phyloP scores from a whole-genome alignment of 2,888 invertebrate species.

The Synergus umbraculus region DNA sequence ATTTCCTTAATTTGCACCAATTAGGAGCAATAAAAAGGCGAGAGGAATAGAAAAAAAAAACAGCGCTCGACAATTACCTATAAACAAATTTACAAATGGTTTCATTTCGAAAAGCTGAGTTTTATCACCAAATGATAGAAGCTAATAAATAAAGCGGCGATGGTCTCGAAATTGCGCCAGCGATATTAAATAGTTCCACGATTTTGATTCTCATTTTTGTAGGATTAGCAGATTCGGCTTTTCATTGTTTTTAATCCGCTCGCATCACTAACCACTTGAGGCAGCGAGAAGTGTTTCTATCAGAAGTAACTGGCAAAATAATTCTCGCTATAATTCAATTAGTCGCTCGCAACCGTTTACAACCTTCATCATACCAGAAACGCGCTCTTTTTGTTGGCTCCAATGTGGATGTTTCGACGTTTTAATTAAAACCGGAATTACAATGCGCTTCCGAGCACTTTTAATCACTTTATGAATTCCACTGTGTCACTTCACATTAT shows the following conservation, averaged over 20 bases:
- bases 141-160: background rate
- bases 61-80: background rate
- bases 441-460: slow-evolving; percentile 8
- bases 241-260: slow-evolving; percentile 28
- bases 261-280: background rate
- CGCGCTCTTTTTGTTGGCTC: slow-evolving; percentile 8
- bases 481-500: background rate
- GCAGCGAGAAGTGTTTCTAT: background rate
- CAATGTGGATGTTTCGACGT: slow-evolving; percentile 28
- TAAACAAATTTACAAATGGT: background rate
- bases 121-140: background rate
- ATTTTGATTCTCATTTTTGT: background rate
- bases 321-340: slow-evolving; percentile 32
- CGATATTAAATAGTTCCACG: slow-evolving; percentile 20
- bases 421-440: slow-evolving; percentile 36
- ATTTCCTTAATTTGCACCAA: slow-evolving; percentile 32
- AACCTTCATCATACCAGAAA: slow-evolving; percentile 7
- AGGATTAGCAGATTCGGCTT: background rate
- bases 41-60: background rate
- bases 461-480: slow-evolving; percentile 37
- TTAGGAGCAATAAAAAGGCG: slow-evolving; percentile 16
- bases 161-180: background rate
- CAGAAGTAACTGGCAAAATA: slow-evolving; percentile 22
- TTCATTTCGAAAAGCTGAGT: background rate
- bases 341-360: slow-evolving; percentile 27